These are phyloP conservation scores for Paraplagusia blochii DNA, from an alignment of 2,113 vertebrate species.

Conservation along the genomic window DNA sequence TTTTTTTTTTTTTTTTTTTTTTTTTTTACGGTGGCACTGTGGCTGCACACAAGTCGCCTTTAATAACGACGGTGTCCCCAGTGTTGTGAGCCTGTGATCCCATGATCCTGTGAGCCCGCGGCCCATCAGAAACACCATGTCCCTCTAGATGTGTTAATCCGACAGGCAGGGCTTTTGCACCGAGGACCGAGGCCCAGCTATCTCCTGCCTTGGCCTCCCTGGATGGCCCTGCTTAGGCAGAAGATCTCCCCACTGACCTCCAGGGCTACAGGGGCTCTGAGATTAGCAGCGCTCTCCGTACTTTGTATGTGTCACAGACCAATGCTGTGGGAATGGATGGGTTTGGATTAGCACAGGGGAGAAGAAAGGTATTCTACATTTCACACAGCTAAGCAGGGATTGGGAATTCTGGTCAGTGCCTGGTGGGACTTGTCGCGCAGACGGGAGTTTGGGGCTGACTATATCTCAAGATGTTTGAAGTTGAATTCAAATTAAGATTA, in stretches of 20 bases:
- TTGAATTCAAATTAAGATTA: constrained; percentile 46
- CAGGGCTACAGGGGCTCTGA: constrained; percentile 53
- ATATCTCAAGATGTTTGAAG: constrained; percentile 37
- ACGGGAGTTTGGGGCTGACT: constrained; percentile 32
- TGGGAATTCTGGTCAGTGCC: constrained; percentile 56
- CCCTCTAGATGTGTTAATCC: constrained; percentile 62
- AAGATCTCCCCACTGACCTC: constrained; percentile 62
- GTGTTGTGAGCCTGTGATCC: constrained; percentile 41
- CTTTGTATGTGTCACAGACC: constrained; percentile 73
- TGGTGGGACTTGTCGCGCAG: constrained; percentile 46
- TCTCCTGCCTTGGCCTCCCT: constrained; percentile 52
- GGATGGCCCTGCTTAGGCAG: constrained; percentile 64
- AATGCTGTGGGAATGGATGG: constrained; percentile 55
- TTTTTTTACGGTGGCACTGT: constrained; percentile 4
- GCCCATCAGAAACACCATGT: constrained; percentile 50
- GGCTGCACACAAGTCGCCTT: constrained; percentile 20
- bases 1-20: constrained; percentile 11
- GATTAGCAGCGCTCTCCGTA: constrained; percentile 59
- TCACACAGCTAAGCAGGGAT: constrained; percentile 63
- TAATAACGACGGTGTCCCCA: constrained; percentile 23
- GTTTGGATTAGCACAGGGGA: constrained; percentile 67
- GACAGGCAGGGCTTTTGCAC: constrained; percentile 45
- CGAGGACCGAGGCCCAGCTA: constrained; percentile 45
- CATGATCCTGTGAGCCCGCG: constrained; percentile 39
- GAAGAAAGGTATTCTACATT: constrained; percentile 65